Conservation (phyloP, 2,888 invertebrate genomes). For the Dexiosoma caninum region DNA sequence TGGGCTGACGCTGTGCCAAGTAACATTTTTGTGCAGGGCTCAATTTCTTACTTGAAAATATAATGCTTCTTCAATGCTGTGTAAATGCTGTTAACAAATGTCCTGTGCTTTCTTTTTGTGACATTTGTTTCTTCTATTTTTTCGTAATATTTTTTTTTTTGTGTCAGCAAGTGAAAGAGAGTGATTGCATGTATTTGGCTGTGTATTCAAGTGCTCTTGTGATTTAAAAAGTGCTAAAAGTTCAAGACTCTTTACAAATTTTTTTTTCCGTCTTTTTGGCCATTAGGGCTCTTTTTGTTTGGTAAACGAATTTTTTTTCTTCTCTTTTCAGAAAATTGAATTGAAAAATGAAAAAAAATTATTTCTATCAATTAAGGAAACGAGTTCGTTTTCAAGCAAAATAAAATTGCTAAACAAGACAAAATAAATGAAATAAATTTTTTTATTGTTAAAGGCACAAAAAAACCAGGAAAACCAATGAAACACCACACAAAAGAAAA, state of each 20-base stretch:
- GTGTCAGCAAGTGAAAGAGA: not conserved
- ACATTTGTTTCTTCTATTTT: conserved; percentile 34
- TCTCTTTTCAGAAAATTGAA: not conserved
- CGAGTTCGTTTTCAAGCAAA: not conserved
- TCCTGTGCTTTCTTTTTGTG: conserved; percentile 28
- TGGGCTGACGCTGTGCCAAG: too few relatives aligned
- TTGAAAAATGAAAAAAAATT: not conserved
- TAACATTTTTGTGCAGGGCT: too few relatives aligned
- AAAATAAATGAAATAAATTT: not conserved
- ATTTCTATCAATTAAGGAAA: conserved; percentile 18
- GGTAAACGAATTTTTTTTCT: not conserved
- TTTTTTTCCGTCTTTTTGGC: not conserved
- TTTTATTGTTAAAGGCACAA: not conserved
- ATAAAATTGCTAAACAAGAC: conserved; percentile 14
- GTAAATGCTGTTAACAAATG: conserved; percentile 18
- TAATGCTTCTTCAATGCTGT: not conserved
- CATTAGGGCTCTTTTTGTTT: not conserved
- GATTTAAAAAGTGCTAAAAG: conserved; percentile 3
- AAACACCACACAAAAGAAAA: not conserved
- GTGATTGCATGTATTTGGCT: not conserved
- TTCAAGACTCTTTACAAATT: not conserved
- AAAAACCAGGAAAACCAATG: not conserved
- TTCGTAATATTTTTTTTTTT: too few relatives aligned
- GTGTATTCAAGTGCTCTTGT: too few relatives aligned
- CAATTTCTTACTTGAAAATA: not conserved